A percentile compares a stretch with the other conserved stretches of the same genome.
These are phyloP conservation scores for Tiliacea citrago DNA, from an alignment of 2,888 invertebrate species.

Conservation along the genomic window DNA sequence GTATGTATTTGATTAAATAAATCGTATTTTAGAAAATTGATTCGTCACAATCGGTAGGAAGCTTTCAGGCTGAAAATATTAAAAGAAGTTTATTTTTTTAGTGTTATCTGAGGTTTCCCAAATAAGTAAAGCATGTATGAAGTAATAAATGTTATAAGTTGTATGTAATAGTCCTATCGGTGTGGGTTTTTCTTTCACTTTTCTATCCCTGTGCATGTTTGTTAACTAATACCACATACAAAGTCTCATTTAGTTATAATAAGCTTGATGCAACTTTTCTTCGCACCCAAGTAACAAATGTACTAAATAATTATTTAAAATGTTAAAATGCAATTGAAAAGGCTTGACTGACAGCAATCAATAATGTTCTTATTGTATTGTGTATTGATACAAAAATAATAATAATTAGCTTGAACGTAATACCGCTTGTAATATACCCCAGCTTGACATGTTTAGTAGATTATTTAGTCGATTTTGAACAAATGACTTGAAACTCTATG, in stretches of 20 bases:
- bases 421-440: slow-evolving; percentile 48
- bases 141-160: slow-evolving; percentile 72
- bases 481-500: slow-evolving; percentile 70
- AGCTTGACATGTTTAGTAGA: slow-evolving; percentile 58
- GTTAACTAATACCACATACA: slow-evolving; percentile 58
- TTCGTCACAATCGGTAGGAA: slow-evolving; percentile 88
- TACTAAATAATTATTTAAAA: slow-evolving; percentile 1
- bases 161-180: slow-evolving; percentile 70
- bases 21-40: slow-evolving; percentile 73
- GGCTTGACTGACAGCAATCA: slow-evolving; percentile 13
- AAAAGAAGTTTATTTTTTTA: background rate
- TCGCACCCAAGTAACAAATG: slow-evolving; percentile 40
- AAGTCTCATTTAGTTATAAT: slow-evolving; percentile 40
- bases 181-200: slow-evolving; percentile 75
- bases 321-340: background rate
- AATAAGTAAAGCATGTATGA: slow-evolving; percentile 86
- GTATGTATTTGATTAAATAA: slow-evolving; percentile 81
- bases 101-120: slow-evolving; percentile 39
- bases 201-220: slow-evolving; percentile 65
- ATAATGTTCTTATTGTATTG: slow-evolving; percentile 5
- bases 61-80: slow-evolving; percentile 84
- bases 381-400: slow-evolving; percentile 28
- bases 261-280: slow-evolving; percentile 31
- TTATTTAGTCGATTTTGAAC: slow-evolving; percentile 61
- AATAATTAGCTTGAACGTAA: slow-evolving; percentile 43